phyloP scores from a whole-genome alignment of 2,797 vertebrate genomes.

The Macrochelys suwanniensis region DNA sequence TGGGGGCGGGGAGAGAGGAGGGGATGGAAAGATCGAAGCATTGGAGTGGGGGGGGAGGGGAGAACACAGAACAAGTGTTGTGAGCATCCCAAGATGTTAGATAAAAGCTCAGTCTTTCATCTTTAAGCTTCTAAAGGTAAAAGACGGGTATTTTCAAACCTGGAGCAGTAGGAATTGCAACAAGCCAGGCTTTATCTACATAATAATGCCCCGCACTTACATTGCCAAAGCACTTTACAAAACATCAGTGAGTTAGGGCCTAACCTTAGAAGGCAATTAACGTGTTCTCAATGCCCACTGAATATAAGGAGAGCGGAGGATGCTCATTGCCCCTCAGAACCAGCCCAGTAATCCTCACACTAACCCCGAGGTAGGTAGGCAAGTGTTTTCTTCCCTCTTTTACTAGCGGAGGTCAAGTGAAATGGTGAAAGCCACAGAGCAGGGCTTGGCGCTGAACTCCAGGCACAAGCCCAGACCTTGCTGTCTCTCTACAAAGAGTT shows the following conservation, averaged over 20 bases:
- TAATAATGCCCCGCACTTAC: background rate
- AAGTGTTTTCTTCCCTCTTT: background rate
- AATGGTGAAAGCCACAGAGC: background rate
- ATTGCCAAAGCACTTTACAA: background rate
- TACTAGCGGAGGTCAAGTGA: background rate
- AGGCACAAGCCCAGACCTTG: background rate
- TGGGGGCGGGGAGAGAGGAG: too few species aligned
- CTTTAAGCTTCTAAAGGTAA: conserved; percentile 29
- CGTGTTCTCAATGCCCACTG: background rate
- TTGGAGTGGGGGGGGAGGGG: background rate
- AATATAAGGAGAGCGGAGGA: background rate
- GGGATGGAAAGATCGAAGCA: background rate
- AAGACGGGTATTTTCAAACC: background rate
- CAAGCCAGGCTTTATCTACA: background rate
- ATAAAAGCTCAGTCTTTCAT: background rate
- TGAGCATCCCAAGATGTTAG: background rate
- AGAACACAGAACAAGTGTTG: conserved; percentile 12
- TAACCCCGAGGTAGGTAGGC: background rate
- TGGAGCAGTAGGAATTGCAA: background rate
- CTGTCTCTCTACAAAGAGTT: background rate
- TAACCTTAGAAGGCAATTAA: background rate
- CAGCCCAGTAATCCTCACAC: background rate
- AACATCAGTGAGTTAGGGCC: background rate
- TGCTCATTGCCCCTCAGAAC: background rate
- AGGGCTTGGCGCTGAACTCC: background rate